Conservation (phyloP, 2,113 vertebrate species). For the Craseonycteris thonglongyai region DNA sequence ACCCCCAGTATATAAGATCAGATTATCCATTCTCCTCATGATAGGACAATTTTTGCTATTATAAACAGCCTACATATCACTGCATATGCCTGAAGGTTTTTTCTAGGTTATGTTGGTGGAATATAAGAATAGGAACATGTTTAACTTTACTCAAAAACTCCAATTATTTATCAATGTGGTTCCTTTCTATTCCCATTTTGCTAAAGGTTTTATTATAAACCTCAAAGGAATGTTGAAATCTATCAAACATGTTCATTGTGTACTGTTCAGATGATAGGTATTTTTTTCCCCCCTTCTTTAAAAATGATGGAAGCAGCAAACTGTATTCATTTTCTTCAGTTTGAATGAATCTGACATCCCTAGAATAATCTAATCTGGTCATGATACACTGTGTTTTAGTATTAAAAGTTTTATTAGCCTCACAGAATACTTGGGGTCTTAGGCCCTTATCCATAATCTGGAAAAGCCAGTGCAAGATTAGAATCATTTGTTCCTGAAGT, state of each 20-base stretch:
- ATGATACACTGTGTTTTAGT: background rate
- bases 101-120: background rate
- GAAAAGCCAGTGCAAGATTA: background rate
- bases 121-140: background rate
- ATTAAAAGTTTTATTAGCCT: background rate
- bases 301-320: background rate
- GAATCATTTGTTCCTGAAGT: background rate
- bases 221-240: background rate
- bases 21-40: background rate
- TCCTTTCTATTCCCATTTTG: background rate
- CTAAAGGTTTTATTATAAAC: background rate
- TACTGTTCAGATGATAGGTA: background rate
- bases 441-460: background rate
- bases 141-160: background rate
- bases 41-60: background rate
- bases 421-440: background rate
- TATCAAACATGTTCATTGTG: background rate
- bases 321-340: background rate
- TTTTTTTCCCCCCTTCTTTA: background rate
- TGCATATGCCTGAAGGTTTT: background rate
- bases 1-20: no score
- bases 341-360: background rate
- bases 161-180: background rate
- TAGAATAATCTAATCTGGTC: background rate
- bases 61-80: background rate